Base-by-base conservation (phyloP, 2,888 invertebrate genomes). In the Allygus modestus region DNA sequence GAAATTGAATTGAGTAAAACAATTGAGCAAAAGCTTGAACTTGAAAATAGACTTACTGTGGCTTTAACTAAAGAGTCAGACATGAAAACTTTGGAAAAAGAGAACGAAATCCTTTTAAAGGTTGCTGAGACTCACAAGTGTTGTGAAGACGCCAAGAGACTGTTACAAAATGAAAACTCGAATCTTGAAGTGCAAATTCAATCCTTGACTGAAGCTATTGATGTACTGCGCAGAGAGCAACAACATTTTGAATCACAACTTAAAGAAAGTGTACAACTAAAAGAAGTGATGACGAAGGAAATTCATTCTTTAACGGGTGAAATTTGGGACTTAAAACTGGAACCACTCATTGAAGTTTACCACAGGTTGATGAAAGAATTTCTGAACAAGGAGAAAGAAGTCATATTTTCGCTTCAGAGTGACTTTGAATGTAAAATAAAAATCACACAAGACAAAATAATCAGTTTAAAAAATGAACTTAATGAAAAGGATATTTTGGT, bases 311-410 rank as follows among this genome's bases (percentile, higher is more conserved):
- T 77, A 51, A 77, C 51, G 4, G 77, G 77, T 15, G 77, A 77
- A 46, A 46, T 28, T 51, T 37, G 51, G 23, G 26, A 77, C 17
- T 46, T 23, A 5, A 1, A n/a, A 33, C 0, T 31, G 1, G 26
- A 33, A 17, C 23, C 79, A 20, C 4, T 79, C 5, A 79, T 58
- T 12, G 37, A 79, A 15, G 58, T 79, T 0, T 79, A 58, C 23
- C 54, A 83, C 0, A 83, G 51, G 37, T 54, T 83, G 23, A 83
- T 83, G 83, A 17, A 4, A 17, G 83, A 73, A 28, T 83, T 83
- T 28, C 2, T 83, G 4, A 51, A 26, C 9, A 83, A 83, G 31
- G 83, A 83, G 33, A 73, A 73, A 54, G 83, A 83, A 71, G 54
- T 83, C 0, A 46, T 83, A 33, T 26, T 33, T 23, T 46, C 71